Evolutionary conservation across 2,113 vertebrate species (phyloP), one percentile per base, ranked within the genome.

Genomic region (Phaethornis superciliosus): DNA sequence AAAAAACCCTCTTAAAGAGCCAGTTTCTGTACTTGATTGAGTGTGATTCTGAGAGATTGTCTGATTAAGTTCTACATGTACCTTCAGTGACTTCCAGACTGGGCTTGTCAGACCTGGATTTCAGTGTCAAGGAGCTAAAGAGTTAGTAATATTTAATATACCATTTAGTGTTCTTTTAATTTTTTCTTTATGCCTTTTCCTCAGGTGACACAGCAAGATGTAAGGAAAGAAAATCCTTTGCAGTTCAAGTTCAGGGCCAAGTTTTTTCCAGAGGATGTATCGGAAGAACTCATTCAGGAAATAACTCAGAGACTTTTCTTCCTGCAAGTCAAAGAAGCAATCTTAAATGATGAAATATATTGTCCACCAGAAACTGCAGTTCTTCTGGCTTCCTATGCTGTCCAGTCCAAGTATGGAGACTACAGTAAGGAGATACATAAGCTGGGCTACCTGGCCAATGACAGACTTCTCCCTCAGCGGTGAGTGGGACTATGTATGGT

Each of bases 291-390:
- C 72, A 99, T 99, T 97, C 99, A 99, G 97, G 99, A 99, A 96
- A 99, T 99, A 97, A 99, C 99, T 13, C 99, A 99, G 96, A 98
- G 98, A 97, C 99, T 99, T 75, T 99, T 99, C 98, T 99, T 99
- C 97, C 96, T 99, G 89, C 99, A 99, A 99, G 99, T 99, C 89
- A 99, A 99, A 96, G 99, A 99, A 97, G 99, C 98, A 2, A 99
- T 99, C 94, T 97, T 99, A 97, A 99, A 99, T 78, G 99, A 99
- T 93, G 99, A 99, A 97, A 99, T 99, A 94, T 99, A 99, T 95
- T 99, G 99, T 91, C 99, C 99, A 58, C 99, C 99, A n/a, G 99
- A 99, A 98, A 99, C 99, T 5, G 99, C 99, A 3, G 99, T 99
- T 95, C 98, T 99, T 33, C 97, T 99, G 96, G 99, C 98, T 49